Percentiles rank a stretch among this genome's conserved stretches.
Conservation (phyloP, 2,888 invertebrate species). For the Homarus gammarus region DNA sequence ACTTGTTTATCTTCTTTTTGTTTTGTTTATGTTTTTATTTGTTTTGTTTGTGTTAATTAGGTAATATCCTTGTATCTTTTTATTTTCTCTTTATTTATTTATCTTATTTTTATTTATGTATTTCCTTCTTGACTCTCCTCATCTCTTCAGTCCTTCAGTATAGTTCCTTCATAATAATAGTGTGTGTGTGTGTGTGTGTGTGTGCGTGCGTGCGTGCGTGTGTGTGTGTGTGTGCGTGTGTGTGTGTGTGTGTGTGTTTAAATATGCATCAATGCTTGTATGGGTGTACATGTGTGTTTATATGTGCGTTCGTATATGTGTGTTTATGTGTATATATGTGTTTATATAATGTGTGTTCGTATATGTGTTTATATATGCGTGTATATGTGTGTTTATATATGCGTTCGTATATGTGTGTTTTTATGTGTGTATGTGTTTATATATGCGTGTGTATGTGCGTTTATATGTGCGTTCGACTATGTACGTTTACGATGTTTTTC, state of each 20-base stretch:
- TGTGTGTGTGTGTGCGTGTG: neutral
- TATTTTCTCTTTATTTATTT: neutral
- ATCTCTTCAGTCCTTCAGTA: too few relatives aligned
- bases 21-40: neutral
- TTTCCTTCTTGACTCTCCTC: neutral
- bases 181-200: neutral
- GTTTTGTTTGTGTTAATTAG: too few relatives aligned
- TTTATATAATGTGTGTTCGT: neutral
- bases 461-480: too few relatives aligned
- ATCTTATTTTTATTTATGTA: neutral
- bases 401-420: neutral
- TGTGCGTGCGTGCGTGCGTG: neutral
- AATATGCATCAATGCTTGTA: neutral
- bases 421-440: constrained; percentile 15
- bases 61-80: too few relatives aligned
- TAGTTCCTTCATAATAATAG: too few relatives aligned
- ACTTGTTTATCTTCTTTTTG: too few relatives aligned
- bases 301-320: neutral
- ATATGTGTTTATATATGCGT: neutral
- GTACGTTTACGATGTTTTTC: too few relatives aligned
- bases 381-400: neutral
- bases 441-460: too few relatives aligned
- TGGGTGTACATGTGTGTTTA: neutral
- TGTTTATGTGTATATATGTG: neutral
- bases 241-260: neutral